These are phyloP conservation scores for Keiferia lycopersicella DNA, from an alignment of 2,888 invertebrate species.

Conservation along the genomic window DNA sequence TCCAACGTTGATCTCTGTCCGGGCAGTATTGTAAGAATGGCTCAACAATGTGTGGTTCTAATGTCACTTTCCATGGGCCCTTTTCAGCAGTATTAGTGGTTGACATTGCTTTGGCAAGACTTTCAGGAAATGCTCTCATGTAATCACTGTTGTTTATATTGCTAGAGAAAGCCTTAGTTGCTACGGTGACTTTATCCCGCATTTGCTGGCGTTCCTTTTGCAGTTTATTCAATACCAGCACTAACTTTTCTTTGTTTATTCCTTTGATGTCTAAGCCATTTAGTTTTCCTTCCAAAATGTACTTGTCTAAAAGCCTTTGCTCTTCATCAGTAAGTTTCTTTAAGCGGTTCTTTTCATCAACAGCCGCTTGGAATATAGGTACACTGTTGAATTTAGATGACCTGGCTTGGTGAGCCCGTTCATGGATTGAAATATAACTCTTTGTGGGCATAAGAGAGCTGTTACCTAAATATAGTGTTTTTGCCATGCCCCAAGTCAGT, in stretches of 20 bases:
- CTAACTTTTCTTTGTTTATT: conserved; percentile 68
- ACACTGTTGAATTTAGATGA: conserved; percentile 87
- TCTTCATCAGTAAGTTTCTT: conserved; percentile 82
- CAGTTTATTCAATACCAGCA: conserved; percentile 74
- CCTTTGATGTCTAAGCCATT: conserved; percentile 88
- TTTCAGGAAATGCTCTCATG: conserved; percentile 87
- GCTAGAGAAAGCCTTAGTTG: conserved; percentile 85
- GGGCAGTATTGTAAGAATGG: conserved; percentile 93
- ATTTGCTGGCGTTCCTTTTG: conserved; percentile 83
- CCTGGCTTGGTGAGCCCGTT: conserved; percentile 88
- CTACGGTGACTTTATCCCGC: conserved; percentile 84
- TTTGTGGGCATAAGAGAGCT: conserved; percentile 90
- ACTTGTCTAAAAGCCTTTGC: conserved; percentile 88
- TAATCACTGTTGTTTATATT: conserved; percentile 84
- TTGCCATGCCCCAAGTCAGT: conserved; percentile 93
- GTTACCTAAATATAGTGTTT: conserved; percentile 90
- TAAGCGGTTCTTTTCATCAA: conserved; percentile 74
- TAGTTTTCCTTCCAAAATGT: conserved; percentile 89
- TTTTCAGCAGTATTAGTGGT: conserved; percentile 81
- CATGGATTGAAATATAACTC: conserved; percentile 89
- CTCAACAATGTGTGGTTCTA: conserved; percentile 87
- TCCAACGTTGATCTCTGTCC: conserved; percentile 88
- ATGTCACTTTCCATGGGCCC: conserved; percentile 92
- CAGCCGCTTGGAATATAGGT: conserved; percentile 86
- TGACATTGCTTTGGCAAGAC: conserved; percentile 84